Base-by-base conservation (phyloP, 2,113 vertebrate species). In the Tympanuchus pallidicinctus region DNA sequence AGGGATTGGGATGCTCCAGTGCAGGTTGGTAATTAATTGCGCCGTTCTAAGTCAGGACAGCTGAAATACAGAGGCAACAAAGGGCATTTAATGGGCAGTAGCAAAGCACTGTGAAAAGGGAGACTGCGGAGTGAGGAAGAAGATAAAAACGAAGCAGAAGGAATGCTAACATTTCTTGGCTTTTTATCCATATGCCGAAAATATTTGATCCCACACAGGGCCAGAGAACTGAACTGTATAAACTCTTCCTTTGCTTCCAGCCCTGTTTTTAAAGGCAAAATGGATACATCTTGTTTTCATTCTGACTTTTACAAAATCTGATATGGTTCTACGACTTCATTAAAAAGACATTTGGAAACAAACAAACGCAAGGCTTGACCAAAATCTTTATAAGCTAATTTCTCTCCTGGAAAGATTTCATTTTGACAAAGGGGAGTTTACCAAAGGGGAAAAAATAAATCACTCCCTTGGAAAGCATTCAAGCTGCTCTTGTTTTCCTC, bases 321-420 rank as follows among this genome's bases (percentile, higher is more conserved):
- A 85, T 54, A 42, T 6, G 56, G 67, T 47, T 87, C 78, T 80
- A 61, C 0, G 0, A 67, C 71, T 76, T 82, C 64, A 71, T 79
- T 93, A 82, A 91, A 87, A 93, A 36, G 61, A 65, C 67, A 85
- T 93, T 88, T 90, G 75, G 82, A 93, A 95, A 91, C 72, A 90
- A 95, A 88, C 72, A 95, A 79, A 61, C 0, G 1, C 65, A 89
- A 82, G 24, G 43, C 47, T 81, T 0, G 0, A 79, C 17, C 67
- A 77, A 85, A 87, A 73, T 15, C 25, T 82, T 79, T 60, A 11
- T 32, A 54, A 79, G 59, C 1, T 3, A 22, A 38, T 57, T 71
- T 38, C 17, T 14, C 45, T 82, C 32, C 40, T 93, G 66, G 66
- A 76, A 94, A 87, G 66, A 57, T 79, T 84, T 72, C 8, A 16